phyloP scores from a whole-genome alignment of 2,888 invertebrate genomes.

The Luperina nickerlii region DNA sequence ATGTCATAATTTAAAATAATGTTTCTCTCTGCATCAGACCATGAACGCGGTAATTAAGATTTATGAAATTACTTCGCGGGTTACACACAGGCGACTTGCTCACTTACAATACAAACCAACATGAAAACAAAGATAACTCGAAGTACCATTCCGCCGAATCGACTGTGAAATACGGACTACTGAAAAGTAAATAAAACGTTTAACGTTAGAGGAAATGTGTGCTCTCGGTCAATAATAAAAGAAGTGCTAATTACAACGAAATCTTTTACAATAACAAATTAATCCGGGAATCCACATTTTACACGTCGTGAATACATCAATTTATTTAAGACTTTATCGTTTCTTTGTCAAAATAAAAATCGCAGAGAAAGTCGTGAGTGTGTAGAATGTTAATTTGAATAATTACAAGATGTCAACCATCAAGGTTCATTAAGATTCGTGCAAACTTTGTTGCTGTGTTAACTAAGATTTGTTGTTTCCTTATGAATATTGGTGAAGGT shows the following conservation, averaged over 20 bases:
- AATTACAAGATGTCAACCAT: conserved; percentile 17
- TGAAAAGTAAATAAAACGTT: neutral
- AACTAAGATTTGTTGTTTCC: neutral
- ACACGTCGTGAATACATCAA: conserved; percentile 23
- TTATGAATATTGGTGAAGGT: neutral
- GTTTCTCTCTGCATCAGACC: conserved; percentile 11
- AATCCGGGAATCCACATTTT: conserved; percentile 15
- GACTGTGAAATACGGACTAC: neutral
- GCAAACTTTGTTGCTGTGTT: conserved; percentile 2
- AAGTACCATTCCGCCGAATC: neutral
- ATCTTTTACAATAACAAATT: conserved; percentile 4
- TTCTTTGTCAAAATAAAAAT: conserved; percentile 1
- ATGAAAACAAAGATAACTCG: conserved; percentile 18
- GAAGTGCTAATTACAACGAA: conserved; percentile 25
- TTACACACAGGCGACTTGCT: conserved; percentile 19
- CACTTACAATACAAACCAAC: conserved; percentile 12
- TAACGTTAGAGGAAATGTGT: conserved; percentile 19
- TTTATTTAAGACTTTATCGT: conserved; percentile 26
- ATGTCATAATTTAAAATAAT: conserved; percentile 48
- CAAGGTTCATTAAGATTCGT: conserved; percentile 11
- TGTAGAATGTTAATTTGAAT: conserved; percentile 4
- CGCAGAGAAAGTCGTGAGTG: conserved; percentile 28
- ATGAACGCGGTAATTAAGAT: conserved; percentile 38
- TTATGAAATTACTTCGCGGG: conserved; percentile 29
- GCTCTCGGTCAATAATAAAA: conserved; percentile 12